phyloP scores from a whole-genome alignment of 2,797 vertebrate species.

The Syncerus caffer region DNA sequence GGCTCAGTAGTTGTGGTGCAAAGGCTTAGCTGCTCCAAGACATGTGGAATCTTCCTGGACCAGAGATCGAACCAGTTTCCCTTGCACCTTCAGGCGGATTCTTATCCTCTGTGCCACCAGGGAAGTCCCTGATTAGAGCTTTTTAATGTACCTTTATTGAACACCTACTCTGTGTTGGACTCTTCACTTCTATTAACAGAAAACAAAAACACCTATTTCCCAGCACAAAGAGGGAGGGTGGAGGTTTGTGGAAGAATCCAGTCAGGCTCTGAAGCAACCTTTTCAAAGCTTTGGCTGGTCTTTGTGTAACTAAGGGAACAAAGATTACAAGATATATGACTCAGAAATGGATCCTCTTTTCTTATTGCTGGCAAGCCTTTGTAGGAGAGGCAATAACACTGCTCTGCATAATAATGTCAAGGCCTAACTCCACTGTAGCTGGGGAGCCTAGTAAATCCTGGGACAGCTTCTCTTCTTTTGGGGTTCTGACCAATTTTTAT shows the following conservation, averaged over 20 bases:
- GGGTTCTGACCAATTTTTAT: neutral
- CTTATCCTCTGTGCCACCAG: neutral
- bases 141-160: neutral
- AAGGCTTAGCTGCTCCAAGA: neutral
- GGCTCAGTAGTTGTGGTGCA: neutral
- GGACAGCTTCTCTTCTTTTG: neutral
- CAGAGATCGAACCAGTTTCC: neutral
- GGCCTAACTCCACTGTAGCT: neutral
- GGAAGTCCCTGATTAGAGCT: neutral
- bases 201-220: slow-evolving; percentile 1
- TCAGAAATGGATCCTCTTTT: slow-evolving; percentile 30
- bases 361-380: neutral
- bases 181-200: neutral
- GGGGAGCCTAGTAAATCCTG: neutral
- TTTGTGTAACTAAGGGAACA: slow-evolving; percentile 30
- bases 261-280: neutral
- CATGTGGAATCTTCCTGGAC: neutral
- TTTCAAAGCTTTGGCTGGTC: slow-evolving; percentile 20
- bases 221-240: neutral
- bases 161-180: neutral
- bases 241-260: neutral
- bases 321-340: neutral
- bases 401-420: neutral
- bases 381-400: neutral
- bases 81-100: neutral